Evolutionary conservation across 2,797 vertebrate species (phyloP), one percentile per base, ranked within the genome.

Genomic region (Halcyon badia): DNA sequence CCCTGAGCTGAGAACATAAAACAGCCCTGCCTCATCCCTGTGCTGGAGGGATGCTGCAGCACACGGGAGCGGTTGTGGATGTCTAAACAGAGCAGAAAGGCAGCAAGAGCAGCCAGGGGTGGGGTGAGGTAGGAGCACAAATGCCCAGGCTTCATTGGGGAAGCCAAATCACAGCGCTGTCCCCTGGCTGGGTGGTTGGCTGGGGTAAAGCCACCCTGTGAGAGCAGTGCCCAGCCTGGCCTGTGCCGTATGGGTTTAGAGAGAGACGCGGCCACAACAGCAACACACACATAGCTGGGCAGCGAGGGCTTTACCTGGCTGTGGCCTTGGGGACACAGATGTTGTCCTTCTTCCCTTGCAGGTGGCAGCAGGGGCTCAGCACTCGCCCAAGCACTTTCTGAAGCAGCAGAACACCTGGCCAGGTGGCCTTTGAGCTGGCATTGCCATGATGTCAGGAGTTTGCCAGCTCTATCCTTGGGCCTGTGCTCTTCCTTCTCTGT

Each of bases 231-330:
- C 37, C 51, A 57, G 39, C 22, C 35, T 70, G 39, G 19, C 44
- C 31, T 33, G 20, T 0, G 6, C 30, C 1, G 0, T 20, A 20
- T 4, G 25, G 49, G 5, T n/a, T 64, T 69, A 56, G 5, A 11
- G 44, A 58, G 39, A 48, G 14, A 24, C 1, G 0, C 13, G n/a
- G 51, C 51, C 46, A 20, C 0, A 0, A 46, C 46, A 42, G 68
- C 4, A 9, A 80, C 18, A 35, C 0, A 0, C 0, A 0, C 60
- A 35, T 5, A 12, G 35, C 60, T 68, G 20, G 46, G 42, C 65
- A 83, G 85, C 0, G 2, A 88, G 39, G 69, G 24, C 69, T 75
- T 81, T 66, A 64, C 85, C 92, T 91, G 89, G 7, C 51, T 46
- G 54, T 76, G 73, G 37, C 35, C 49, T 5, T 46, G 60, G 65